These are phyloP conservation scores for Microplitis demolitor DNA, from an alignment of 1,140 invertebrate genomes.

Conservation along the genomic window DNA sequence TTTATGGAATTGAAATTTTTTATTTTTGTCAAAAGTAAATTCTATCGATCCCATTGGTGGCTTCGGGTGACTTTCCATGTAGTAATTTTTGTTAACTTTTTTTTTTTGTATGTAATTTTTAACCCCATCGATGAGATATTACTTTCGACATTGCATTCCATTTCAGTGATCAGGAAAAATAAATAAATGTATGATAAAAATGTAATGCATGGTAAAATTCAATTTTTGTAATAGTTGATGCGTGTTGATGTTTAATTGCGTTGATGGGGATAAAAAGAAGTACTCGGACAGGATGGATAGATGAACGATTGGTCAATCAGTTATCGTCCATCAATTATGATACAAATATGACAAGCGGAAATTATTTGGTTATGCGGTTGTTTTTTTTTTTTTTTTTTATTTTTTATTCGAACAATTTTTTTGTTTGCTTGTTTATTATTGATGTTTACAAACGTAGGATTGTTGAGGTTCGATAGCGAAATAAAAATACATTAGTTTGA, in stretches of 20 bases:
- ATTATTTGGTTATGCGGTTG: neutral
- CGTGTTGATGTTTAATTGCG: too few species aligned
- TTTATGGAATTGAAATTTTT: too few species aligned
- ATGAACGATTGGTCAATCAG: constrained; percentile 21
- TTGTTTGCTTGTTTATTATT: neutral
- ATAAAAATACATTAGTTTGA: too few species aligned
- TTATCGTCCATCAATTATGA: constrained; percentile 24
- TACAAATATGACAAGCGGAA: constrained; percentile 13
- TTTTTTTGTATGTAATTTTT: too few species aligned
- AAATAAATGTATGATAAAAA: constrained; percentile 27
- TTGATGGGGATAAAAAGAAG: neutral
- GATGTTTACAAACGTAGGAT: too few species aligned
- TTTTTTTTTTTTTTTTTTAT: neutral
- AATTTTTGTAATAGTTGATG: constrained; percentile 23
- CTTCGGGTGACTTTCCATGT: too few species aligned
- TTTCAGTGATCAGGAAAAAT: neutral
- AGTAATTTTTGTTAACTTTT: too few species aligned
- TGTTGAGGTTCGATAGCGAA: too few species aligned
- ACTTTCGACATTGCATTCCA: too few species aligned
- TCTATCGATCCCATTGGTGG: too few species aligned
- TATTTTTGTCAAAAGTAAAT: too few species aligned
- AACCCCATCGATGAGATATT: too few species aligned
- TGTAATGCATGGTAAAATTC: neutral
- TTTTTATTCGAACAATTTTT: neutral
- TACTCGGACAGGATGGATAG: constrained; percentile 1